Evolutionary conservation across 1,140 invertebrate species (phyloP).

Genomic region (Patella vulgata): DNA sequence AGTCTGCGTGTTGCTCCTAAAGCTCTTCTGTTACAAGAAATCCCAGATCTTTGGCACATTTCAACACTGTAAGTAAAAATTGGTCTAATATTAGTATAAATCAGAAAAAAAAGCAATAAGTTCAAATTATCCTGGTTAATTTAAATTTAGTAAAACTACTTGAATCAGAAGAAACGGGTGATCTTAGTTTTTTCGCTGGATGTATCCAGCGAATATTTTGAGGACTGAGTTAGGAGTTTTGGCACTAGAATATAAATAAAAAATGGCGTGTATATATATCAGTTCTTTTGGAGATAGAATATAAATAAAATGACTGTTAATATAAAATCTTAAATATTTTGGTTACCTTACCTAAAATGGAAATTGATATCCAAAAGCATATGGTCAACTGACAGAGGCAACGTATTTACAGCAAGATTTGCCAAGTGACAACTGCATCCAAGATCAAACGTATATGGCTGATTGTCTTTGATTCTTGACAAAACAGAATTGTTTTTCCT

Average conservation of each 20-base stretch:
- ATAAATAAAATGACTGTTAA: no score
- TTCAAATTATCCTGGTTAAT: no score
- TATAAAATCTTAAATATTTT: no score
- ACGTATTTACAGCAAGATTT: constrained; percentile 9
- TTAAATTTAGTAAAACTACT: no score
- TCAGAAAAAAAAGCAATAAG: no score
- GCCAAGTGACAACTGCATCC: no score
- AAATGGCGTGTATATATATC: constrained; percentile 16
- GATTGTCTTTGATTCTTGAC: constrained; percentile 21
- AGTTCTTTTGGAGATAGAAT: constrained; percentile 16
- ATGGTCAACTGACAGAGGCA: constrained; percentile 14
- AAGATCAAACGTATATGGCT: constrained; percentile 19
- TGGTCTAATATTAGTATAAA: no score
- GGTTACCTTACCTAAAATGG: no score
- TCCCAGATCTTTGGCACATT: not conserved
- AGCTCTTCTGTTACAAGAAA: not conserved
- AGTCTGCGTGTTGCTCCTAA: not conserved
- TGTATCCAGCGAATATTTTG: not conserved
- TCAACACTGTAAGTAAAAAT: no score
- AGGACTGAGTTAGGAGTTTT: not conserved
- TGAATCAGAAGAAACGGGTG: not conserved
- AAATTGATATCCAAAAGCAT: constrained; percentile 22
- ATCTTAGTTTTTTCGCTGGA: not conserved
- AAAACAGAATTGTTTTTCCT: constrained; percentile 28
- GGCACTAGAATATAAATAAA: constrained; percentile 16